Conservation (phyloP, 1,140 invertebrate genomes). For the Drosophila sechellia region DNA sequence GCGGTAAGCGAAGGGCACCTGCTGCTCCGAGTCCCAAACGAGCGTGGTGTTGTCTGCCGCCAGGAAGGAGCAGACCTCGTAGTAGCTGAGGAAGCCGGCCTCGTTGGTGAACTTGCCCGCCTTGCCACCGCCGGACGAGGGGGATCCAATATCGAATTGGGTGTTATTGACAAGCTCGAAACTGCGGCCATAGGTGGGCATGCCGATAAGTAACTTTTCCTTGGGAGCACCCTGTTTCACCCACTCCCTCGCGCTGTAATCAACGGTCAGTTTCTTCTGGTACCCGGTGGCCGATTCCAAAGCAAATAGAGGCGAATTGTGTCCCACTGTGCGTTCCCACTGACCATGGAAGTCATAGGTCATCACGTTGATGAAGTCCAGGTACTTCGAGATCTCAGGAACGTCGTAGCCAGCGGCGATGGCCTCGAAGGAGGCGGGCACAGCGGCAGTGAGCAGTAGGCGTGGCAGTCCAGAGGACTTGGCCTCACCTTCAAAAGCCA, state of each 20-base stretch:
- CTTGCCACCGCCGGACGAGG: slow-evolving; percentile 93
- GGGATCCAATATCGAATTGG: slow-evolving; percentile 96
- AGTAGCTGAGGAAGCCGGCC: slow-evolving; percentile 96
- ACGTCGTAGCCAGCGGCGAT: slow-evolving; percentile 97
- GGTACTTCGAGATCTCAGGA: slow-evolving; percentile 96
- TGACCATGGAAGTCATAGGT: slow-evolving; percentile 97
- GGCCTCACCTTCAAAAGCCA: slow-evolving; percentile 96
- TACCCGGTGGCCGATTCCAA: slow-evolving; percentile 94
- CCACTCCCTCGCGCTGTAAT: slow-evolving; percentile 96
- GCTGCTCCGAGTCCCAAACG: slow-evolving; percentile 98
- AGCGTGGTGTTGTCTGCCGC: slow-evolving; percentile 95
- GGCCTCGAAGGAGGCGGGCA: slow-evolving; percentile 96
- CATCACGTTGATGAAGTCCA: slow-evolving; percentile 98
- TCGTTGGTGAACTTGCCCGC: slow-evolving; percentile 94
- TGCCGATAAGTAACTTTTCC: slow-evolving; percentile 97
- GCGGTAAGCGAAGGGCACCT: slow-evolving; percentile 96
- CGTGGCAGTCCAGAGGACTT: slow-evolving; percentile 91
- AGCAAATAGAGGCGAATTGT: slow-evolving; percentile 95
- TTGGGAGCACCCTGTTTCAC: slow-evolving; percentile 96
- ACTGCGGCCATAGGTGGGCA: slow-evolving; percentile 97
- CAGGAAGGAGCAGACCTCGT: slow-evolving; percentile 97
- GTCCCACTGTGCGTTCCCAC: slow-evolving; percentile 96
- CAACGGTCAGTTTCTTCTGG: slow-evolving; percentile 95
- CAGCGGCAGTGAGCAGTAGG: slow-evolving; percentile 94
- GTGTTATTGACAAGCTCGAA: slow-evolving; percentile 96